Percentiles rank a stretch among this genome's conserved stretches.
Conservation (phyloP, 2,797 vertebrate species). For the Parauchenoglanis ngamensis region DNA sequence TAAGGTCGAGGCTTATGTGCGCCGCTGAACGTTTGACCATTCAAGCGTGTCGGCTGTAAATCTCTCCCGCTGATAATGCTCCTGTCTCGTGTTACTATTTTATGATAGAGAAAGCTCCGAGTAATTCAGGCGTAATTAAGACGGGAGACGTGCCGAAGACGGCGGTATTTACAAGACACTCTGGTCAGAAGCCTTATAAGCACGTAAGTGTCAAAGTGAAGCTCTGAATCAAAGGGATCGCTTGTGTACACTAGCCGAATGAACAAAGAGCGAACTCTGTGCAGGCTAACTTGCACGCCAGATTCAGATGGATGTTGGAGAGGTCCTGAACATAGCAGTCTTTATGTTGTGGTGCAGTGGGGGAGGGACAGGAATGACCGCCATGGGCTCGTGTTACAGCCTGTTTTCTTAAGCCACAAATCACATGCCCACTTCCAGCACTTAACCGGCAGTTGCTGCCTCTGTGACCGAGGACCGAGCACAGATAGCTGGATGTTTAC, state of each 20-base stretch:
- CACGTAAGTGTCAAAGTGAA: slow-evolving; percentile 36
- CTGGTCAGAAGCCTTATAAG: slow-evolving; percentile 12
- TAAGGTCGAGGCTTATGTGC: slow-evolving; percentile 52
- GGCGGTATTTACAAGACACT: slow-evolving; percentile 11
- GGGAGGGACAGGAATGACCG: slow-evolving; percentile 65
- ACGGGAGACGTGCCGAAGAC: slow-evolving; percentile 23
- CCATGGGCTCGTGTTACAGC: slow-evolving; percentile 75
- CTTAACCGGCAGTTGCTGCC: slow-evolving; percentile 54
- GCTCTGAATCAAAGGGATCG: slow-evolving; percentile 43
- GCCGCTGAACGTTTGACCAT: slow-evolving; percentile 42
- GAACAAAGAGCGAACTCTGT: slow-evolving; percentile 58
- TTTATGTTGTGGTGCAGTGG: slow-evolving; percentile 67
- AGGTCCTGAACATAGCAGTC: slow-evolving; percentile 63
- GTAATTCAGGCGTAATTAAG: slow-evolving; percentile 43
- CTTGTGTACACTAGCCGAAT: slow-evolving; percentile 43
- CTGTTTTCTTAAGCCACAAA: slow-evolving; percentile 80
- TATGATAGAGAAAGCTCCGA: background rate
- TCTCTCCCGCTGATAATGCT: slow-evolving; percentile 29
- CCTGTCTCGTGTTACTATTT: slow-evolving; percentile 45
- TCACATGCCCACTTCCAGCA: slow-evolving; percentile 64
- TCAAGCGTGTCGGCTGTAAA: slow-evolving; percentile 24
- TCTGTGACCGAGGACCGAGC: slow-evolving; percentile 5
- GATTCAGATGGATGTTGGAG: slow-evolving; percentile 47
- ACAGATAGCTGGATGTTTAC: background rate
- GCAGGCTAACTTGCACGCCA: slow-evolving; percentile 49